A percentile compares a stretch with the other conserved stretches of the same genome.
phyloP scores from a whole-genome alignment of 2,113 vertebrate species.

The Chaetops frenatus region DNA sequence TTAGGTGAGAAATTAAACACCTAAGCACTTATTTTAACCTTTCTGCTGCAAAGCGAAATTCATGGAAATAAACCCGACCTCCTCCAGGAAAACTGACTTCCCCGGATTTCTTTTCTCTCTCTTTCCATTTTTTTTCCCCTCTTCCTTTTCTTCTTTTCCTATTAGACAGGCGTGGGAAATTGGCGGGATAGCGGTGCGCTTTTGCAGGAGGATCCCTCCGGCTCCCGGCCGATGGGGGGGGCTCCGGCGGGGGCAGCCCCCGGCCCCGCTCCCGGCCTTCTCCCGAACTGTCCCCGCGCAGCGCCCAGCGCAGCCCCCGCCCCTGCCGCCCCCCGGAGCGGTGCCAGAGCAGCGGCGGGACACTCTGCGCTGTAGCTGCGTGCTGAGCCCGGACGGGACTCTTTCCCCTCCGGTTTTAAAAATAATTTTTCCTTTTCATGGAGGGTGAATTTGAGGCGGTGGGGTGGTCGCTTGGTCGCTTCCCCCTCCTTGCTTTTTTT shows the following conservation, averaged over 20 bases:
- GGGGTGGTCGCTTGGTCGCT: neutral
- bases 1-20: conserved; percentile 74
- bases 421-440: neutral
- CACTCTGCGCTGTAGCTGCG: neutral
- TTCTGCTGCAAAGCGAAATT: conserved; percentile 20
- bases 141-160: neutral
- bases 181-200: neutral
- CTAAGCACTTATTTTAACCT: conserved; percentile 64
- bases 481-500: too few relatives aligned
- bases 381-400: neutral
- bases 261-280: neutral
- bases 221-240: neutral
- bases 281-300: neutral
- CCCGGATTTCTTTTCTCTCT: neutral
- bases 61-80: conserved; percentile 43
- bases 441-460: neutral
- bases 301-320: neutral
- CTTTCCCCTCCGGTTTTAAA: rapidly evolving
- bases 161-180: neutral
- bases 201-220: neutral
- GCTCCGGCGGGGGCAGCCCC: neutral
- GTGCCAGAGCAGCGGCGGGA: neutral
- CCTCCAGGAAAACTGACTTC: neutral
- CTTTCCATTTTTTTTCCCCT: neutral
- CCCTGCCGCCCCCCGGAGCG: neutral